Percentiles rank a stretch among this genome's conserved stretches.
Conservation (phyloP, 2,113 vertebrate species). For the Furnarius figulus region DNA sequence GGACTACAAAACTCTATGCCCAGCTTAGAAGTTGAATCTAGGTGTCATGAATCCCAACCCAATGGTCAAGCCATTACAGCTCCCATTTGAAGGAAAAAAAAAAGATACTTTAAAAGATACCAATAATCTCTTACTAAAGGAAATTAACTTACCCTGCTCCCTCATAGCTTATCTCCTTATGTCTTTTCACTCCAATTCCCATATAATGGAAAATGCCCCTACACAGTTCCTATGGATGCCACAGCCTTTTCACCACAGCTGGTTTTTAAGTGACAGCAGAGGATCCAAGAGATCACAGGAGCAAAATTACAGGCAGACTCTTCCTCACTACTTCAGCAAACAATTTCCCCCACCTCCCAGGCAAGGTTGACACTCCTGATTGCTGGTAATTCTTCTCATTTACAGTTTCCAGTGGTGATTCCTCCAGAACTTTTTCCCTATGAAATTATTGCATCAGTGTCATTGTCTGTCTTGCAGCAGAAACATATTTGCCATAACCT, state of each 20-base stretch:
- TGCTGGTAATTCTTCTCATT: neutral
- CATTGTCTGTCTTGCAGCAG: neutral
- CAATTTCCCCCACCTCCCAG: neutral
- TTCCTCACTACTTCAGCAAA: neutral
- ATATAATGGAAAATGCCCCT: neutral
- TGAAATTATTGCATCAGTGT: neutral
- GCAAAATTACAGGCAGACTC: neutral
- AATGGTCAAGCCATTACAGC: neutral
- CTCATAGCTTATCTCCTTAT: neutral
- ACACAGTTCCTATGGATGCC: neutral
- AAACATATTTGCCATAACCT: neutral
- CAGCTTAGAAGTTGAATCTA: neutral
- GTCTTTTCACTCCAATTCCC: neutral
- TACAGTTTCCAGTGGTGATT: neutral
- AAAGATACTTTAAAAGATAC: neutral
- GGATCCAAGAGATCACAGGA: neutral
- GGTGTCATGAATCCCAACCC: neutral
- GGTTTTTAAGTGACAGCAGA: neutral
- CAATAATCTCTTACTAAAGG: neutral
- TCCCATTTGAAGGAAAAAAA: neutral
- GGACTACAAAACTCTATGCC: neutral
- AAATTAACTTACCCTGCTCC: neutral
- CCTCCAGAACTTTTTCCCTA: neutral
- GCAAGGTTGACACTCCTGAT: neutral
- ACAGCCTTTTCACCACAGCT: neutral